Percentiles rank a stretch among this genome's conserved stretches.
Evolutionary conservation across 2,797 vertebrate genomes (phyloP).

Genomic region (Enteromius afrohamiltoni): DNA sequence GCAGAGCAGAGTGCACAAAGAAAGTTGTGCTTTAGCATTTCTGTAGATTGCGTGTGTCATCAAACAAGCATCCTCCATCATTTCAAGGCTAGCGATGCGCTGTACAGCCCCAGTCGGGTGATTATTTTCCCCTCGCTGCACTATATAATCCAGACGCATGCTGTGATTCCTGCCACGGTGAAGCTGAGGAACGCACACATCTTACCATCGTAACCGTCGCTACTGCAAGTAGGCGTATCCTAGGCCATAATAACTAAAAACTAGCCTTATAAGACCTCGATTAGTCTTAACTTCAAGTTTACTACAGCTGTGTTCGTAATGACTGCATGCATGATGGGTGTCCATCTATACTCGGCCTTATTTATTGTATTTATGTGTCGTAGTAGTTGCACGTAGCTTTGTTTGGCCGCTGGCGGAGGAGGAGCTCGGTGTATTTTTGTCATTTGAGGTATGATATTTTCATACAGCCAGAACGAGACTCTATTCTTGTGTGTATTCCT

Average conservation of each 20-base stretch:
- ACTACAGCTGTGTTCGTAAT: constrained; percentile 77
- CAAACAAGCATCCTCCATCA: background rate
- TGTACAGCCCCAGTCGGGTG: constrained; percentile 68
- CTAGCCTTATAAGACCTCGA: constrained; percentile 81
- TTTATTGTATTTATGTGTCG: constrained; percentile 73
- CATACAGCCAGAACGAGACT: constrained; percentile 60
- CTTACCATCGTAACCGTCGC: constrained; percentile 7
- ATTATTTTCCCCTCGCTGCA: constrained; percentile 62
- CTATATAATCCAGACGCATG: constrained; percentile 64
- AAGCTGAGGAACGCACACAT: constrained; percentile 44
- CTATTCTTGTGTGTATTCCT: constrained; percentile 62
- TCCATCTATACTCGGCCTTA: constrained; percentile 66
- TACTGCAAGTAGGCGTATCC: constrained; percentile 48
- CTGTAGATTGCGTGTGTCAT: background rate
- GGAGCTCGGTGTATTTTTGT: constrained; percentile 59
- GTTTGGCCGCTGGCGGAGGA: constrained; percentile 45
- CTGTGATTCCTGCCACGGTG: constrained; percentile 48
- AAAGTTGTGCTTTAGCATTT: background rate
- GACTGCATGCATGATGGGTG: constrained; percentile 76
- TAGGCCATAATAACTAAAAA: constrained; percentile 68
- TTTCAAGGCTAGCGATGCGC: constrained; percentile 60
- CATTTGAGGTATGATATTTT: constrained; percentile 69
- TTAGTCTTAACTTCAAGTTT: constrained; percentile 83
- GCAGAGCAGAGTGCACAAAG: background rate
- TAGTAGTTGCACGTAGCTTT: constrained; percentile 72